These are phyloP conservation scores for Limnodromus scolopaceus DNA, from an alignment of 2,797 vertebrate genomes.

Conservation along the genomic window DNA sequence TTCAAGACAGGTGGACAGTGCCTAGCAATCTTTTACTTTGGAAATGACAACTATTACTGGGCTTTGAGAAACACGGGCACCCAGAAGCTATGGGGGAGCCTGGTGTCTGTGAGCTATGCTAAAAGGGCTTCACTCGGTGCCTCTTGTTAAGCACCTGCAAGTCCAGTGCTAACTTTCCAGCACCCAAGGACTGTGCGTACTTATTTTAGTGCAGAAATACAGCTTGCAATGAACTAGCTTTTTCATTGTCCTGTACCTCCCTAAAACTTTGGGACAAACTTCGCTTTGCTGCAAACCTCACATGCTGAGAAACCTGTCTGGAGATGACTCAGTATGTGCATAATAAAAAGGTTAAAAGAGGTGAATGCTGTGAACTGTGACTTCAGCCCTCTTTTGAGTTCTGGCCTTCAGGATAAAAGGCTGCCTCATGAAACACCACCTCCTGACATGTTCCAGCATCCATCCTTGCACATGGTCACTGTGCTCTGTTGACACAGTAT, in stretches of 20 bases:
- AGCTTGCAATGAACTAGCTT: background rate
- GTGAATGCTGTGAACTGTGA: background rate
- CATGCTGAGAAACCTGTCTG: background rate
- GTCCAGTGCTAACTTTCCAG: background rate
- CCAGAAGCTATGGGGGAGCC: rapidly evolving
- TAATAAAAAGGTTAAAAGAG: background rate
- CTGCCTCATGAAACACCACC: background rate
- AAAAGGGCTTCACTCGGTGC: background rate
- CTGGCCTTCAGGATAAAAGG: background rate
- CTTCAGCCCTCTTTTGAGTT: background rate
- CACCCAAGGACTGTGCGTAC: rapidly evolving
- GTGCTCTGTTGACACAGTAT: rapidly evolving
- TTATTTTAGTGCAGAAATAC: background rate
- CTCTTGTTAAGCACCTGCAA: background rate
- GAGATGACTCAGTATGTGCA: background rate
- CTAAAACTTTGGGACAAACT: background rate
- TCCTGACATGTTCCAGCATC: background rate
- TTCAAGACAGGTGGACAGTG: background rate
- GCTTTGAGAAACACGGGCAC: background rate
- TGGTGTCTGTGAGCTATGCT: background rate
- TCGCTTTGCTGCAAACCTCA: background rate
- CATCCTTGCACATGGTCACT: rapidly evolving
- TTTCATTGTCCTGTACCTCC: background rate
- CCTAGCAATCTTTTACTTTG: background rate
- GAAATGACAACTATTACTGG: rapidly evolving